These are phyloP conservation scores for Taphrorychus bicolor DNA, from an alignment of 2,888 invertebrate species.

Conservation along the genomic window DNA sequence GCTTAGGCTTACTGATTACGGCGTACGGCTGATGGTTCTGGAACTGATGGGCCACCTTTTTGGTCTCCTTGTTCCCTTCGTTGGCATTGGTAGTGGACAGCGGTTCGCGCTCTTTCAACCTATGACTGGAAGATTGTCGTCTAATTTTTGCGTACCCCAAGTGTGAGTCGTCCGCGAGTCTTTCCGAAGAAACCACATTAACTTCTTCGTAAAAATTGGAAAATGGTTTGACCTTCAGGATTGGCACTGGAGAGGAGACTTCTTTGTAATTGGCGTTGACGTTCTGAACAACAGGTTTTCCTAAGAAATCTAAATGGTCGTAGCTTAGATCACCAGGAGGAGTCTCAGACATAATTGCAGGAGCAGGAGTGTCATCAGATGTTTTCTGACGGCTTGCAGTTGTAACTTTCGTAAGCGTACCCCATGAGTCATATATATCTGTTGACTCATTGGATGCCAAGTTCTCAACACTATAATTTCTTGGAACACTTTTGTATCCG, in stretches of 20 bases:
- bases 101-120: conserved; percentile 7
- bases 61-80: conserved; percentile 51
- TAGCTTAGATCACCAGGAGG: conserved; percentile 67
- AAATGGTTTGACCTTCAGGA: conserved; percentile 35
- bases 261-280: conserved; percentile 71
- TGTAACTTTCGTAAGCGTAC: neutral
- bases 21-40: conserved; percentile 83
- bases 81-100: neutral
- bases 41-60: conserved; percentile 70
- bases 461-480: neutral
- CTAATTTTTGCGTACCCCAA: conserved; percentile 80
- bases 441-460: no score
- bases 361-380: conserved; percentile 56
- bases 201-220: conserved; percentile 83
- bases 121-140: conserved; percentile 66
- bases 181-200: conserved; percentile 67
- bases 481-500: conserved; percentile 64
- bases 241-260: conserved; percentile 60
- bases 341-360: neutral
- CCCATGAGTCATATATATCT: neutral
- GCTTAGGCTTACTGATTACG: conserved; percentile 84
- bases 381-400: conserved; percentile 59
- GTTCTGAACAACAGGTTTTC: conserved; percentile 64
- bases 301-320: conserved; percentile 82
- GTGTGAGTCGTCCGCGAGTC: conserved; percentile 81